Evolutionary conservation across 1,140 invertebrate genomes (phyloP), one percentile per base, ranked within the genome.

Genomic region (Drosophila simulans): DNA sequence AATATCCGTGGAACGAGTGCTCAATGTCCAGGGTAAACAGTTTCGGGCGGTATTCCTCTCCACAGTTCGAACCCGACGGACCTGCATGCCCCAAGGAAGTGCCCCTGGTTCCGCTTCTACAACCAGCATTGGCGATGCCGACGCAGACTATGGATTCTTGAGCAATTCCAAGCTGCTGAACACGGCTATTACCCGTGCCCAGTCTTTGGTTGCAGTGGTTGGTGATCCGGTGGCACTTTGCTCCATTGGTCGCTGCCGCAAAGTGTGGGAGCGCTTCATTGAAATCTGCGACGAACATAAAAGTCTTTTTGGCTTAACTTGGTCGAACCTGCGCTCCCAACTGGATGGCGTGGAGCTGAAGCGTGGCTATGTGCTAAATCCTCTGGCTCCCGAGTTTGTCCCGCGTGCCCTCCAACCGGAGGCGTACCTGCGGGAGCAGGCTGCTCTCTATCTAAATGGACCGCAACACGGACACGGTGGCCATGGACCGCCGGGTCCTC

Each of bases 21-120:
- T 97, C 0, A 98, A 98, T 93, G 96, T 97, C 0, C 97, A 98
- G 93, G 97, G 97, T 91, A 98, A 98, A 91, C 97, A 98, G 92
- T 98, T 98, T 85, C 93, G 96, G 10, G 97, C 96, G 0, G 95
- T 98, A 31, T 96, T 98, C 75, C 93, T 98, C 39, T 97, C 96
- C 20, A 97, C 97, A 0, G 97, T 98, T 1, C 93, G 97, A 5
- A 98, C 97, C 1, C 92, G 96, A 45, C 93, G 95, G 55, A 96
- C 96, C 1, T 97, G 96, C 91, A 93, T 91, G 93, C 92, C 88
- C 2, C 81, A 90, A 27, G 77, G 76, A 3, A 58, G 58, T n/a
- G 77, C 64, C 0, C 17, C 64, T 53, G 91, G 93, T 2, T 89
- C 90, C 7, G 92, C 91, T 11, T 74, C 46, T 0, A 34, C 73